Percentiles rank a stretch among this genome's conserved stretches.
These are phyloP conservation scores for Capitulum mitella DNA, from an alignment of 2,888 invertebrate genomes.

Conservation along the genomic window DNA sequence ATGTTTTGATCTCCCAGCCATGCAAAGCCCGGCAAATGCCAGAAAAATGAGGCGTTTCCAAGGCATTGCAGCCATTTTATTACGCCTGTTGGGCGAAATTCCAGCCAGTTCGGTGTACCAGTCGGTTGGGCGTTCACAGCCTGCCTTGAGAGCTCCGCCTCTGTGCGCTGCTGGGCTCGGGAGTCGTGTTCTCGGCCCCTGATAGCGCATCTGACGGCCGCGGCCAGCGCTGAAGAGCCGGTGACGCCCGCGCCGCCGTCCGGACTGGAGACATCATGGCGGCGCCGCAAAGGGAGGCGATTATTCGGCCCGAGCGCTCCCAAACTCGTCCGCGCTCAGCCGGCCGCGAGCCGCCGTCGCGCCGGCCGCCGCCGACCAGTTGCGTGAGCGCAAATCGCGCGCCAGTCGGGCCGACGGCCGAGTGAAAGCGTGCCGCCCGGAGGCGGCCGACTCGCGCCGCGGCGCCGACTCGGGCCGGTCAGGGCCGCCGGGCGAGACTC, in stretches of 20 bases:
- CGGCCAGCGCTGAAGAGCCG: background rate
- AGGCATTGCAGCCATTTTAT: too few species aligned
- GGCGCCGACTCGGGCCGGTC: background rate
- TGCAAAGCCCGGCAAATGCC: too few species aligned
- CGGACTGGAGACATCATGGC: background rate
- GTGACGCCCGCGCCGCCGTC: background rate
- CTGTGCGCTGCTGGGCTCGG: too few species aligned
- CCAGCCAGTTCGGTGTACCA: too few species aligned
- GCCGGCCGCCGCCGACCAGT: background rate
- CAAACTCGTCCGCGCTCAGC: background rate
- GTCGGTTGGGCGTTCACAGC: too few species aligned
- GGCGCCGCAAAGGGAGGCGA: too few species aligned
- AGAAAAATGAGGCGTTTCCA: too few species aligned
- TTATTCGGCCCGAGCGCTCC: background rate
- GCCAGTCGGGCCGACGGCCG: background rate
- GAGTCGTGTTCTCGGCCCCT: too few species aligned
- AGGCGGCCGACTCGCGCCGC: background rate
- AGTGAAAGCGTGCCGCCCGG: background rate
- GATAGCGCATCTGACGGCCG: too few species aligned
- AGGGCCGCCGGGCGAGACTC: background rate
- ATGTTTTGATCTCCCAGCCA: too few species aligned
- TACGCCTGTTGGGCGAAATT: too few species aligned
- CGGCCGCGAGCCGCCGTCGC: background rate
- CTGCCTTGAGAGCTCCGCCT: too few species aligned
- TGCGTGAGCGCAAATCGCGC: background rate